Percentiles rank a stretch among this genome's conserved stretches.
These are phyloP conservation scores for Vimba vimba DNA, from an alignment of 2,113 vertebrate species.

Conservation along the genomic window DNA sequence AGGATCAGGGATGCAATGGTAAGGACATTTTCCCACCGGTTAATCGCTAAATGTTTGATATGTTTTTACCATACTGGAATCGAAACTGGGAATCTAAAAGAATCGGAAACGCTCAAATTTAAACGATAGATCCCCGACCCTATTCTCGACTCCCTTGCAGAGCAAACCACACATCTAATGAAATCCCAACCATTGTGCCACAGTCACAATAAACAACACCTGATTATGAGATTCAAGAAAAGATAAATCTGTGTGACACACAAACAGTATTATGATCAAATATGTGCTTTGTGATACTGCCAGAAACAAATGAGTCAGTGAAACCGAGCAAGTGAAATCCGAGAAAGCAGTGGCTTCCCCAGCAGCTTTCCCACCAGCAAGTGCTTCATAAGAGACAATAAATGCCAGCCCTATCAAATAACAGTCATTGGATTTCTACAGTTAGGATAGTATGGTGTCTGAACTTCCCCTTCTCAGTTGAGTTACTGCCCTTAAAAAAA, in stretches of 20 bases:
- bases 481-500: neutral
- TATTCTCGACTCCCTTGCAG: no score
- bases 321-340: neutral
- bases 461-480: conserved; percentile 1
- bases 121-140: no score
- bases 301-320: neutral
- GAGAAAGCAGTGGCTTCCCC: conserved; percentile 24
- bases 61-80: no score
- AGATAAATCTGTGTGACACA: neutral
- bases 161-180: neutral
- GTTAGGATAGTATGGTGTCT: neutral
- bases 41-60: no score
- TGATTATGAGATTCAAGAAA: neutral
- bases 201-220: conserved; percentile 3
- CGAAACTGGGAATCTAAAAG: no score
- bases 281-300: neutral
- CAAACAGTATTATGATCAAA: neutral
- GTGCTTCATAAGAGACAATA: conserved; percentile 25
- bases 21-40: no score
- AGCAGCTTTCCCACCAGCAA: conserved; percentile 29
- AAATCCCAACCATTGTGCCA: neutral
- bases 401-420: conserved; percentile 31
- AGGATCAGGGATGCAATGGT: no score
- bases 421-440: conserved; percentile 25
- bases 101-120: no score